These are phyloP conservation scores for Perca fluviatilis DNA, from an alignment of 2,113 vertebrate species.

Conservation along the genomic window DNA sequence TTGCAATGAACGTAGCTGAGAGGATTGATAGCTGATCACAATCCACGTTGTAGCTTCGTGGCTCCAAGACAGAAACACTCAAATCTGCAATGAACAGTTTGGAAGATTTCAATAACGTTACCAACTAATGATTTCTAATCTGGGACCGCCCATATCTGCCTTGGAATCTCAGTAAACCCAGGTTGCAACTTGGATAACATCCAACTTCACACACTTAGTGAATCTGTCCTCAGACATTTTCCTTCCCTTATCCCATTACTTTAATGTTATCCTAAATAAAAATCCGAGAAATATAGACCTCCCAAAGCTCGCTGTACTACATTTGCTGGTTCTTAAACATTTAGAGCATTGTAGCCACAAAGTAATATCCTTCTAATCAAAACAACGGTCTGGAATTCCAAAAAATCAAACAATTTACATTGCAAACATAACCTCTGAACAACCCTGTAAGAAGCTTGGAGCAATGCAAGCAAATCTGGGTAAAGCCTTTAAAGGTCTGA, in stretches of 20 bases:
- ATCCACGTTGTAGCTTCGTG: constrained; percentile 22
- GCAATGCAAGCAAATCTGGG: constrained; percentile 30
- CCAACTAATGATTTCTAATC: constrained; percentile 52
- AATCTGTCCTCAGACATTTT: constrained; percentile 45
- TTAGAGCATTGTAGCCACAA: neutral
- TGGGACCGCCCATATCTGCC: constrained; percentile 12
- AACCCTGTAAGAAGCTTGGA: constrained; percentile 41
- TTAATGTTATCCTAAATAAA: constrained; percentile 40
- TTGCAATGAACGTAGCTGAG: constrained; percentile 22
- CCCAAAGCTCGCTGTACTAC: neutral
- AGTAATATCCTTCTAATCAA: neutral
- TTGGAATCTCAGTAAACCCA: constrained; percentile 26
- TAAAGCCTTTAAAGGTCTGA: constrained; percentile 33
- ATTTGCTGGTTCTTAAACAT: neutral
- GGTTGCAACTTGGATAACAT: constrained; percentile 47
- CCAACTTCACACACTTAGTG: constrained; percentile 32
- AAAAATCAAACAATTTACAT: constrained; percentile 11
- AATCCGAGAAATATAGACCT: constrained; percentile 17
- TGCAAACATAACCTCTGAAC: constrained; percentile 29
- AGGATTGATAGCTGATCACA: constrained; percentile 50
- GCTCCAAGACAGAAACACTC: constrained; percentile 26
- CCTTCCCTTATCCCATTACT: constrained; percentile 40
- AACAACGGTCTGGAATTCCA: constrained; percentile 8
- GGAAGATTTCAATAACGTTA: constrained; percentile 42
- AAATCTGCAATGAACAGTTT: constrained; percentile 23